Conservation (phyloP, 1,140 invertebrate genomes). For the Condylostylus longicornis region DNA sequence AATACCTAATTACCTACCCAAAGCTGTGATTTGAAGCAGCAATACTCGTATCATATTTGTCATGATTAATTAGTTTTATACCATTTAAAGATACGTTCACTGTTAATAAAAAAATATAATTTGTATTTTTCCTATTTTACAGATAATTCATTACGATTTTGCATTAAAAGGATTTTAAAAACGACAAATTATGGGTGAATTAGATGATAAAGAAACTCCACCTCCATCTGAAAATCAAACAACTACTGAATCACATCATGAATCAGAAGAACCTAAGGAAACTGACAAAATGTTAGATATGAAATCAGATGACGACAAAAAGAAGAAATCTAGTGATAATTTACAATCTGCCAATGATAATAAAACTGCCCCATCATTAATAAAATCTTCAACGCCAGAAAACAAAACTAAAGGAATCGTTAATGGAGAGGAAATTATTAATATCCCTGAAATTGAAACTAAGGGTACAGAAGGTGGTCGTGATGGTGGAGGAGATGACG, state of each 20-base stretch:
- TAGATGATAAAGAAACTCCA: constrained; percentile 30
- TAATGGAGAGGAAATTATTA: constrained; percentile 22
- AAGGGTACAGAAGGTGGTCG: constrained; percentile 29
- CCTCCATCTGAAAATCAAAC: no score
- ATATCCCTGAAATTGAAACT: constrained; percentile 28
- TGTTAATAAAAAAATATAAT: no score
- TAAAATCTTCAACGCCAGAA: constrained; percentile 36
- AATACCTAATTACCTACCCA: no score
- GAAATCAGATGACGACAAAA: constrained; percentile 15
- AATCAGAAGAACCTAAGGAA: constrained; percentile 27
- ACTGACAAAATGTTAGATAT: constrained; percentile 14
- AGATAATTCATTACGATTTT: no score
- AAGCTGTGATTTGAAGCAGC: no score
- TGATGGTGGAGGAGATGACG: constrained; percentile 29
- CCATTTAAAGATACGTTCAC: no score
- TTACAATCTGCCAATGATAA: constrained; percentile 18
- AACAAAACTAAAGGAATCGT: constrained; percentile 37
- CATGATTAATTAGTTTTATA: no score
- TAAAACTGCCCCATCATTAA: constrained; percentile 1
- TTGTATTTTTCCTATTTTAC: no score
- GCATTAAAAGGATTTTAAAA: not conserved
- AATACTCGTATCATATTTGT: no score
- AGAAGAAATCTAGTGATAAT: not conserved
- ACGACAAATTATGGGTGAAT: constrained; percentile 19
- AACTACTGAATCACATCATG: constrained; percentile 13